Conservation (phyloP, 2,888 invertebrate species). For the Cordilura impudica region DNA sequence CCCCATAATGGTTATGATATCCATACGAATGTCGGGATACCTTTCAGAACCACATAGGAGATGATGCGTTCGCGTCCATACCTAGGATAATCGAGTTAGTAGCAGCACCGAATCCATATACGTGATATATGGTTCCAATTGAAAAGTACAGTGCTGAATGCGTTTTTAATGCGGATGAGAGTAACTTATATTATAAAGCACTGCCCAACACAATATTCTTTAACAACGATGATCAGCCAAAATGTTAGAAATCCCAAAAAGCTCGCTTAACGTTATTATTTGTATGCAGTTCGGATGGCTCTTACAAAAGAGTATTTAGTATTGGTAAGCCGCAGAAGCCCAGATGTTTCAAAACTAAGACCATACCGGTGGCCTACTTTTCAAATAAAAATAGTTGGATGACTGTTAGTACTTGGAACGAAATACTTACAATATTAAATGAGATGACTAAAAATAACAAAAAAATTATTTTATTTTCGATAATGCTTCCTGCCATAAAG, state of each 20-base stretch:
- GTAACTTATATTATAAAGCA: slow-evolving; percentile 42
- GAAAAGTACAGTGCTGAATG: slow-evolving; percentile 21
- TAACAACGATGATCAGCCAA: background rate
- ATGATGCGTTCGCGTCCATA: no score
- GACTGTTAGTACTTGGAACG: slow-evolving; percentile 33
- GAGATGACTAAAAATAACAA: slow-evolving; percentile 19
- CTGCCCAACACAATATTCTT: background rate
- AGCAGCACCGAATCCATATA: no score
- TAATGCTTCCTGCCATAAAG: no score
- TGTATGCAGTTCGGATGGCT: slow-evolving; percentile 24
- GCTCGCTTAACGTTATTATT: slow-evolving; percentile 29
- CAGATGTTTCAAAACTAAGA: slow-evolving; percentile 51
- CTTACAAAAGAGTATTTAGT: slow-evolving; percentile 10
- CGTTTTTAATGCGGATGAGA: slow-evolving; percentile 40
- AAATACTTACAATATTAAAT: slow-evolving; percentile 19
- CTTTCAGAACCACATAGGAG: no score
- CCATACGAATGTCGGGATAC: no score
- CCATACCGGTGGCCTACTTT: slow-evolving; percentile 32
- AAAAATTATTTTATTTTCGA: slow-evolving; percentile 38
- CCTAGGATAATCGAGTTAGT: no score
- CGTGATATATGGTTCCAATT: no score
- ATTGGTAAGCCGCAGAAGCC: slow-evolving; percentile 39
- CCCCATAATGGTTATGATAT: no score
- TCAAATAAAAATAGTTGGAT: slow-evolving; percentile 38
- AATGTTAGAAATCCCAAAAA: slow-evolving; percentile 27